These are phyloP conservation scores for Ameiurus melas DNA, from an alignment of 2,113 vertebrate genomes.

Conservation along the genomic window DNA sequence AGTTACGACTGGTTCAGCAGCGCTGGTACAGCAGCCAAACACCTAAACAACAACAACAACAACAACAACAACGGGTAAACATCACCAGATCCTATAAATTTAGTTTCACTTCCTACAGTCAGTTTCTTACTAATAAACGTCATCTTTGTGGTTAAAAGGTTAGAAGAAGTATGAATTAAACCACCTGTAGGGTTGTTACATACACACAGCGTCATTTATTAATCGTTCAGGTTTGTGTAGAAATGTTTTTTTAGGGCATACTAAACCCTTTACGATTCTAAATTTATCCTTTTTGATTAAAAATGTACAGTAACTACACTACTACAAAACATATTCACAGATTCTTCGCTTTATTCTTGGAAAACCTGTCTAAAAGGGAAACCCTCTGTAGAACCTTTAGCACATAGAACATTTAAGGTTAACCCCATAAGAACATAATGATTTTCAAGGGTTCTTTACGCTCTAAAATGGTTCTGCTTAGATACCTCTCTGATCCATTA, in stretches of 20 bases:
- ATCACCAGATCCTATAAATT: neutral
- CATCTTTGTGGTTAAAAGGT: neutral
- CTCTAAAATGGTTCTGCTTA: too few relatives aligned
- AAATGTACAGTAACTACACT: too few relatives aligned
- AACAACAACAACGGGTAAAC: constrained; percentile 28
- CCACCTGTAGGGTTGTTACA: neutral
- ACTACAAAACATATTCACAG: neutral
- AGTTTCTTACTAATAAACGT: neutral
- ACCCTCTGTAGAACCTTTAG: neutral
- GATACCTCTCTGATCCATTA: too few relatives aligned
- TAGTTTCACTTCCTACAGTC: constrained; percentile 6
- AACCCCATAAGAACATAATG: too few relatives aligned
- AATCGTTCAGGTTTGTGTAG: neutral
- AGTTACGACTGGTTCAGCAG: constrained; percentile 39
- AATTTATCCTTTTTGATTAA: neutral
- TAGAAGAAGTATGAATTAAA: neutral
- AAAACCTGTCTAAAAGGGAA: neutral
- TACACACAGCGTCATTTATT: too few relatives aligned
- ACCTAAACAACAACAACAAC: constrained; percentile 9
- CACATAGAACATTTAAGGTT: neutral
- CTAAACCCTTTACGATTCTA: neutral
- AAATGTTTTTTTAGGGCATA: neutral
- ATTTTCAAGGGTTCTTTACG: too few relatives aligned
- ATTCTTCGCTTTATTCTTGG: neutral
- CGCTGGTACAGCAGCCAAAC: constrained; percentile 21